phyloP scores from a whole-genome alignment of 2,113 vertebrate genomes.

The Notarius lentiginosus region DNA sequence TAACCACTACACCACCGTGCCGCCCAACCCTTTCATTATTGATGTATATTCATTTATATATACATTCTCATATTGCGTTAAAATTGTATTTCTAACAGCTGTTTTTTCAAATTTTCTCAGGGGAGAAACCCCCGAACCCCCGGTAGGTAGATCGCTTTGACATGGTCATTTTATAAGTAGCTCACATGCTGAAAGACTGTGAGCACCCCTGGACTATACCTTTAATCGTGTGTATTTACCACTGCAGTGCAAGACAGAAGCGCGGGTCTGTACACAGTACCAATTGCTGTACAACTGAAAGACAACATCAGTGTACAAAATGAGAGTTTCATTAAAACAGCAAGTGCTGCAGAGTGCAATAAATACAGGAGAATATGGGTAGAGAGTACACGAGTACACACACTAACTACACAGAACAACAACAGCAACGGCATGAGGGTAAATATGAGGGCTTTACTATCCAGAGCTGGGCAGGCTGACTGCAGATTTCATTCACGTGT shows the following conservation, averaged over 20 bases:
- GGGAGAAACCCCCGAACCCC: too few species aligned
- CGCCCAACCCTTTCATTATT: too few species aligned
- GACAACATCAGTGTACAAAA: not conserved
- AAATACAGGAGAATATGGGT: not conserved
- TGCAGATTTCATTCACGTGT: not conserved
- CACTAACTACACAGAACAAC: not conserved
- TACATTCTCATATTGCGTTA: too few species aligned
- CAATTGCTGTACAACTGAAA: not conserved
- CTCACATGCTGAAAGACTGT: too few species aligned
- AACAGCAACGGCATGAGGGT: not conserved
- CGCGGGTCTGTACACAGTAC: not conserved
- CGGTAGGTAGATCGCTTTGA: too few species aligned
- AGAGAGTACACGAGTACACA: not conserved
- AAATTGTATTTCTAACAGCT: too few species aligned
- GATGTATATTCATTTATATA: too few species aligned
- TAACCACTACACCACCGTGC: too few species aligned
- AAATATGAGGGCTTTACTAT: not conserved
- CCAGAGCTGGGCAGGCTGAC: not conserved
- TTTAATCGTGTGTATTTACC: not conserved
- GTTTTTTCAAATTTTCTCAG: too few species aligned
- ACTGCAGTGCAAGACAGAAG: not conserved
- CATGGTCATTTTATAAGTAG: too few species aligned
- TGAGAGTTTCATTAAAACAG: not conserved
- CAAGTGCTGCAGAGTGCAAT: not conserved
- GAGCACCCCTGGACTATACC: too few species aligned